phyloP scores from a whole-genome alignment of 2,888 invertebrate species.

The Orthosia cruda region DNA sequence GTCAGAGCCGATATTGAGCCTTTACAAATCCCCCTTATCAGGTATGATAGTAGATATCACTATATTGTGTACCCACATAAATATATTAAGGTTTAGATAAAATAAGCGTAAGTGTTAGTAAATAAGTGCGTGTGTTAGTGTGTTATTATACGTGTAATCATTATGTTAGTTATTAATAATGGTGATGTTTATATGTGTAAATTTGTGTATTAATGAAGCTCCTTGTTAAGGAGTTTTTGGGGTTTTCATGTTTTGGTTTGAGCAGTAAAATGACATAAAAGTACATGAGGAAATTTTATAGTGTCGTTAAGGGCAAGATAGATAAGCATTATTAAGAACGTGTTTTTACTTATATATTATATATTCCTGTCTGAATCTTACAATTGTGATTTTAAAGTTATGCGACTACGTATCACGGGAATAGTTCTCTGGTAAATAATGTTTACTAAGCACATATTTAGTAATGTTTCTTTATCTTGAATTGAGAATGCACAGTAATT shows the following conservation, averaged over 20 bases:
- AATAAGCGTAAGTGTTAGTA: slow-evolving; percentile 22
- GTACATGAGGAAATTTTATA: not conserved
- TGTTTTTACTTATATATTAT: too few species aligned
- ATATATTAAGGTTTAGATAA: slow-evolving; percentile 56
- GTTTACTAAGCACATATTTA: too few species aligned
- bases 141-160: slow-evolving; percentile 28
- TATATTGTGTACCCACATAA: slow-evolving; percentile 31
- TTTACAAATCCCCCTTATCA: slow-evolving; percentile 90
- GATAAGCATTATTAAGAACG: too few species aligned
- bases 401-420: not conserved
- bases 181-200: not conserved
- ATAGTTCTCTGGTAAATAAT: too few species aligned
- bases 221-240: not conserved
- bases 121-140: not conserved
- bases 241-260: not conserved
- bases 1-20: slow-evolving; percentile 89
- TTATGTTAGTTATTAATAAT: slow-evolving; percentile 24
- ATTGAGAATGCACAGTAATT: too few species aligned
- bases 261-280: not conserved
- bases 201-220: not conserved
- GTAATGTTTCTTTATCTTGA: too few species aligned
- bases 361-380: too few species aligned
- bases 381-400: not conserved
- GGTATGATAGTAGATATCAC: slow-evolving; percentile 77
- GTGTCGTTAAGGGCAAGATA: not conserved